These are phyloP conservation scores for Colostygia pectinataria DNA, from an alignment of 2,888 invertebrate species.

Conservation along the genomic window DNA sequence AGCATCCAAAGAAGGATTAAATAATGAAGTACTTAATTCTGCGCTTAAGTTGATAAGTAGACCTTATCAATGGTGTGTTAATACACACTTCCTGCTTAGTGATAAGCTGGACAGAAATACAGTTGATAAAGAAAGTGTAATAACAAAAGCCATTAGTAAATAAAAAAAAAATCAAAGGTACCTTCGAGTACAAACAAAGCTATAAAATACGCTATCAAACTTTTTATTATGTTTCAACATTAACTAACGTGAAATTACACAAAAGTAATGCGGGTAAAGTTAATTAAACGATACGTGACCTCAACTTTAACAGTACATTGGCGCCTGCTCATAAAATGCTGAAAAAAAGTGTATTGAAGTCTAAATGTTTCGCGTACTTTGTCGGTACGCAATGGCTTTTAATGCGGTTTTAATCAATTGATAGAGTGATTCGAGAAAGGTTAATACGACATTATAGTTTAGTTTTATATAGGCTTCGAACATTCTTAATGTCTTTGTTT, in stretches of 20 bases:
- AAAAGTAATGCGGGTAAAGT: conserved; percentile 34
- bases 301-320: too few relatives aligned
- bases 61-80: conserved; percentile 8
- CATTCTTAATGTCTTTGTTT: too few relatives aligned
- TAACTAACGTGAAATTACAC: conserved; percentile 4
- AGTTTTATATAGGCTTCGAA: too few relatives aligned
- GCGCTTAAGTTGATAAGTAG: conserved; percentile 16
- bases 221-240: conserved; percentile 6
- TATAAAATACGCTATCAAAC: conserved; percentile 1
- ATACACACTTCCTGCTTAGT: conserved; percentile 17
- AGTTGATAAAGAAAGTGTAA: conserved; percentile 1
- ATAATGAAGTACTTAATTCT: conserved; percentile 18
- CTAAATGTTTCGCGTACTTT: too few relatives aligned
- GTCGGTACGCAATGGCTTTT: too few relatives aligned
- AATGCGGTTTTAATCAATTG: too few relatives aligned
- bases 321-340: too few relatives aligned
- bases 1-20: conserved; percentile 27
- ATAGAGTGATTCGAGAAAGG: too few relatives aligned
- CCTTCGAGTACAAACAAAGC: neutral
- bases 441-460: too few relatives aligned
- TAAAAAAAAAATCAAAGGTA: neutral
- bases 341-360: too few relatives aligned
- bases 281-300: conserved; percentile 18
- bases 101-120: conserved; percentile 4
- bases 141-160: neutral